Evolutionary conservation across 2,113 vertebrate genomes (phyloP).

Genomic region (Amazona guildingii): DNA sequence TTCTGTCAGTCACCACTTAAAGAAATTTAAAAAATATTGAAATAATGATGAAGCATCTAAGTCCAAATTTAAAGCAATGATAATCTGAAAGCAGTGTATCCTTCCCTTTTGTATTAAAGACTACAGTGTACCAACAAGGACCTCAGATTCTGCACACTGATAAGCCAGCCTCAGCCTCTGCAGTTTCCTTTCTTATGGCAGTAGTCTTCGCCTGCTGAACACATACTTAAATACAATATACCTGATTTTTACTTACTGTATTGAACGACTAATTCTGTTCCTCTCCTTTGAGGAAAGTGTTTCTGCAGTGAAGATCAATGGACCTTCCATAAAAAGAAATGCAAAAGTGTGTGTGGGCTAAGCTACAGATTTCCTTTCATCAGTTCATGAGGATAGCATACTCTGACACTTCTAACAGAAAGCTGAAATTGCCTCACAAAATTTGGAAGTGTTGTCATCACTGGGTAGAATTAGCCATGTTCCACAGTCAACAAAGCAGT

Average conservation of each 20-base stretch:
- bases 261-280: not conserved
- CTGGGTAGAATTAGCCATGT: not conserved
- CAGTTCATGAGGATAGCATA: not conserved
- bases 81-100: not conserved
- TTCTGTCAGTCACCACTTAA: not conserved
- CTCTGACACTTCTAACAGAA: not conserved
- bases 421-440: not conserved
- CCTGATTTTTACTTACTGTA: not conserved
- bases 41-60: not conserved
- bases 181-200: not conserved
- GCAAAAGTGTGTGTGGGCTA: not conserved
- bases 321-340: not conserved
- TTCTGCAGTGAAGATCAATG: not conserved
- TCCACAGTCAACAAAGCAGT: not conserved
- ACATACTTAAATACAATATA: not conserved
- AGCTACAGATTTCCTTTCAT: not conserved
- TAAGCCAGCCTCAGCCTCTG: not conserved
- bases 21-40: not conserved
- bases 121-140: not conserved
- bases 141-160: not conserved
- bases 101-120: not conserved
- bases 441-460: not conserved
- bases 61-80: not conserved
- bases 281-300: not conserved
- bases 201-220: not conserved